phyloP scores from a whole-genome alignment of 1,140 invertebrate genomes.

The Diachasmimorpha longicaudata region DNA sequence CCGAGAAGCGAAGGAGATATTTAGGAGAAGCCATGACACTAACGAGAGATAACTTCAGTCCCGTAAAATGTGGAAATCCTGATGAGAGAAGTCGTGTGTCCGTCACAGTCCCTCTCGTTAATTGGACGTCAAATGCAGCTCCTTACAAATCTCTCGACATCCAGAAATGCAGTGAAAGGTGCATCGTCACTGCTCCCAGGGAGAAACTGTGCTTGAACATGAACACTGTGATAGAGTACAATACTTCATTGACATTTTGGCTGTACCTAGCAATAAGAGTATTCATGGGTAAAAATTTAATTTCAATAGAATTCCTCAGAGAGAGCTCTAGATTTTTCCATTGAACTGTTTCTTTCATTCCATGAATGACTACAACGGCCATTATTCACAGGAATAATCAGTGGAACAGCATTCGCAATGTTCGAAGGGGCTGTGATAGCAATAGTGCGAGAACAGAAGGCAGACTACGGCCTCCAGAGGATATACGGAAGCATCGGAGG shows the following conservation, averaged over 20 bases:
- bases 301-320: too few relatives aligned
- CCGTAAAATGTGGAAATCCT: slow-evolving; percentile 37
- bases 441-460: slow-evolving; percentile 77
- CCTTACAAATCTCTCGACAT: slow-evolving; percentile 38
- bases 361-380: neutral
- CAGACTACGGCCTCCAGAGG: slow-evolving; percentile 80
- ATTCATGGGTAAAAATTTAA: slow-evolving; percentile 75
- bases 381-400: slow-evolving; percentile 61
- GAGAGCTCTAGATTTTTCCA: too few relatives aligned
- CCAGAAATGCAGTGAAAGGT: slow-evolving; percentile 57
- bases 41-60: slow-evolving; percentile 26
- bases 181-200: slow-evolving; percentile 66
- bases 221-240: slow-evolving; percentile 66
- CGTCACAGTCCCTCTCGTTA: slow-evolving; percentile 50
- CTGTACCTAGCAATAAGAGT: slow-evolving; percentile 75
- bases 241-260: slow-evolving; percentile 77
- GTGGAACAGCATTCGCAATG: slow-evolving; percentile 80
- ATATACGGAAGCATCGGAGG: slow-evolving; percentile 80
- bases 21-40: slow-evolving; percentile 36
- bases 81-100: slow-evolving; percentile 29
- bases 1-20: slow-evolving; percentile 35
- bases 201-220: slow-evolving; percentile 68
- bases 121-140: slow-evolving; percentile 38
- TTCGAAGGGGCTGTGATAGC: slow-evolving; percentile 84
- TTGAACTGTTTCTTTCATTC: too few relatives aligned